Evolutionary conservation across 2,113 vertebrate species (phyloP), one percentile per base, ranked within the genome.

Genomic region (Glaucomys volans): DNA sequence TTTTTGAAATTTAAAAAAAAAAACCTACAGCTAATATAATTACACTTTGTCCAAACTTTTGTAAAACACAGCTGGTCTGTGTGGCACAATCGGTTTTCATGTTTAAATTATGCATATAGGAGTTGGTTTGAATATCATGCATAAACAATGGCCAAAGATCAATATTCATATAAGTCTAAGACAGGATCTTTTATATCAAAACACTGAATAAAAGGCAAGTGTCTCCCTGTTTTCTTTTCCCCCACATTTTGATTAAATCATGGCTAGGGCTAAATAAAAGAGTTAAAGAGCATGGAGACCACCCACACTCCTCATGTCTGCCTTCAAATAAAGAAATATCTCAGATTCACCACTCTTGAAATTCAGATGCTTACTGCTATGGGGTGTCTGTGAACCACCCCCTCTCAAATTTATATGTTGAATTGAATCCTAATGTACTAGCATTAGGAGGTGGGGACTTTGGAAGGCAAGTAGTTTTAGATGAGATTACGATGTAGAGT

Each of bases 1-100:
- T 52, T 66, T 80, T 85, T 47, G 47, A 96, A 86, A 67, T 57
- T 47, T 47, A 47, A 47, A 47, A 47, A 50, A 93, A 71, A 93
- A 89, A 88, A 9, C 35, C 5, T 86, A 5, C n/a, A 59, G n/a
- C 50, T 62, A 75, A 74, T 76, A 12, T 24, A 69, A 67, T 82
- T 26, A 54, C 0, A 11, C 32, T 83, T 66, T 52, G 44, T 47
- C 8, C 13, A 22, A 37, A 47, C 13, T 4, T 42, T 20, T 71
- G 77, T 85, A 17, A 93, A 80, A 57, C 20, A 35, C 6, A 18
- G 7, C 9, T n/a, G 8, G 3, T 24, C 37, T 84, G 28, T 84
- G 28, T 72, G 35, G 4, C n/a, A 42, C 14, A 84, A 3, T n/a
- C 76, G 59, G 8, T 76, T 84, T 91, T 87, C 22, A 79, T 57